These are phyloP conservation scores for Lasioglossum marginatum DNA, from an alignment of 2,888 invertebrate species.

Conservation along the genomic window DNA sequence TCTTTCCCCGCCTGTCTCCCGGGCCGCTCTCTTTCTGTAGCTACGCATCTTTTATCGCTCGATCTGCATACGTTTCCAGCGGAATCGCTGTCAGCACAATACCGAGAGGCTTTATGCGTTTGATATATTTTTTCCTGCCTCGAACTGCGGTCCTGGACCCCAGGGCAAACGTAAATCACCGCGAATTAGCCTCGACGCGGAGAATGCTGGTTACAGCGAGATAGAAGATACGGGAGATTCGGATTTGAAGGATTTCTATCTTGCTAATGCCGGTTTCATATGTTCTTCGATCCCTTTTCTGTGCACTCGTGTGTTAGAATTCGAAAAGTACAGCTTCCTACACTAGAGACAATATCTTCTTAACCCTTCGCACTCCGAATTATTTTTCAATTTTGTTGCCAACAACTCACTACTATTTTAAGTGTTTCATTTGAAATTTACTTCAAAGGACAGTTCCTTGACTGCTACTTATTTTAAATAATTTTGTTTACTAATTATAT, in stretches of 20 bases:
- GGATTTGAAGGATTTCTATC: background rate
- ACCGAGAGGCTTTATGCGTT: constrained; percentile 12
- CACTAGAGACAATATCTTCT: too few species aligned
- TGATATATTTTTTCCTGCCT: constrained; percentile 1
- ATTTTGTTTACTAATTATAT: too few species aligned
- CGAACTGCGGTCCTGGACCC: background rate
- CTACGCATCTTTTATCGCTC: background rate
- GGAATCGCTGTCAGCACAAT: background rate
- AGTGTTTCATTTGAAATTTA: too few species aligned
- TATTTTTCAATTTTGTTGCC: too few species aligned
- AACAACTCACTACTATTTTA: too few species aligned
- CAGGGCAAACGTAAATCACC: background rate
- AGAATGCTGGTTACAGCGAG: background rate
- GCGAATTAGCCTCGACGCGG: background rate
- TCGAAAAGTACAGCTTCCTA: background rate
- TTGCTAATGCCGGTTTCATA: background rate
- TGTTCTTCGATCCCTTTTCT: background rate
- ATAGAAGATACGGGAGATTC: background rate
- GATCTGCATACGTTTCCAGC: background rate
- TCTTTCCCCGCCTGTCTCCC: background rate
- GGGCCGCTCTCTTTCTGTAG: background rate
- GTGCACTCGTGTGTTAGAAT: background rate
- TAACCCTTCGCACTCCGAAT: too few species aligned
- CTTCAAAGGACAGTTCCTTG: too few species aligned
- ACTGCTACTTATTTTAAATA: too few species aligned